These are phyloP conservation scores for Pseudonaja textilis DNA, from an alignment of 2,113 vertebrate genomes.

Conservation along the genomic window DNA sequence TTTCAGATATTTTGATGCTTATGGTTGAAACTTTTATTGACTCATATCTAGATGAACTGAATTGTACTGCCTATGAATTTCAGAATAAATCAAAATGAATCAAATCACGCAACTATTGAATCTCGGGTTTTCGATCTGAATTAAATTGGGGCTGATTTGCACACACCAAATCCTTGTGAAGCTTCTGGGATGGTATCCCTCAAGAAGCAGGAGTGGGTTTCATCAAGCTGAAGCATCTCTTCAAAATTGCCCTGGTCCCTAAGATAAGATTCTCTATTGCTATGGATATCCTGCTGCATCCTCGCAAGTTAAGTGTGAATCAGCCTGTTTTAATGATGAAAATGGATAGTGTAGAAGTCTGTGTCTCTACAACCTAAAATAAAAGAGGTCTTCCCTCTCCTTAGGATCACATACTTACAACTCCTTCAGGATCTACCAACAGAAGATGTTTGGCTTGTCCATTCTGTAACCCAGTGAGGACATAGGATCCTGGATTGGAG, in stretches of 20 bases:
- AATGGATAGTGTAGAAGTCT: too few relatives aligned
- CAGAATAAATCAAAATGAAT: background rate
- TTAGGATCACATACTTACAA: slow-evolving; percentile 72
- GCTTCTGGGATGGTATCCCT: background rate
- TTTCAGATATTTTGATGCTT: background rate
- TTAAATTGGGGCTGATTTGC: background rate
- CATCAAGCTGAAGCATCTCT: background rate
- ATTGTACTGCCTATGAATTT: background rate
- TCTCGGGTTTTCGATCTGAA: background rate
- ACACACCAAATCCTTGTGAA: background rate
- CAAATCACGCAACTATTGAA: background rate
- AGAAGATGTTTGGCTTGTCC: slow-evolving; percentile 92
- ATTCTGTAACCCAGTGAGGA: slow-evolving; percentile 93
- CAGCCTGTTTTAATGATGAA: background rate
- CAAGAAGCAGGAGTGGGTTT: background rate
- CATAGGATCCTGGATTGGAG: slow-evolving; percentile 91
- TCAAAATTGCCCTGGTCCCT: background rate
- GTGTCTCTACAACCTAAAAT: background rate
- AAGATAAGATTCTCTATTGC: background rate
- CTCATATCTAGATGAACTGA: background rate
- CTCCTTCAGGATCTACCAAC: slow-evolving; percentile 94
- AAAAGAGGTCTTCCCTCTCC: background rate
- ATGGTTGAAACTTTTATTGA: background rate
- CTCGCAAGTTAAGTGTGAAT: background rate
- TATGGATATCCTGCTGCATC: background rate